These are phyloP conservation scores for Corydoras sp. DNA, from an alignment of 2,113 vertebrate genomes.

Conservation along the genomic window DNA sequence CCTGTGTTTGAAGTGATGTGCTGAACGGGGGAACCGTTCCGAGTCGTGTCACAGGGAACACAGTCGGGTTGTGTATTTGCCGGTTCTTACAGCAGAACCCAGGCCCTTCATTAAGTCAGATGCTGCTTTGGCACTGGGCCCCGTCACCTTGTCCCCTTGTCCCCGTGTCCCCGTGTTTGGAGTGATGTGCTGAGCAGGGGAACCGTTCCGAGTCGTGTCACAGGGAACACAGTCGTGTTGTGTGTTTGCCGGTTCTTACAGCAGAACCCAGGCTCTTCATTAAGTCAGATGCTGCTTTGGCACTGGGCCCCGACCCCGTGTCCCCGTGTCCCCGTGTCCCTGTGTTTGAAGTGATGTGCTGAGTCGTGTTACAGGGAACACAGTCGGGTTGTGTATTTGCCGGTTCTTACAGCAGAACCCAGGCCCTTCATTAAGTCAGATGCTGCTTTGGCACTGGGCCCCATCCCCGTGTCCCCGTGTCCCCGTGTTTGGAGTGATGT, in stretches of 20 bases:
- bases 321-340: not conserved
- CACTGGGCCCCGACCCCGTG: constrained; percentile 9
- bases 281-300: constrained; percentile 6
- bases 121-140: too few species aligned
- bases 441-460: constrained; percentile 22
- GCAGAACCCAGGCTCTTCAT: not conserved
- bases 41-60: not conserved
- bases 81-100: not conserved
- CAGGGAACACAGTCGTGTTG: not conserved
- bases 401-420: not conserved
- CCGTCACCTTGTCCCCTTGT: too few species aligned
- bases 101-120: not conserved
- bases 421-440: not conserved
- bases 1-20: constrained; percentile 9
- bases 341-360: not conserved
- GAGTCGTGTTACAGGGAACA: not conserved
- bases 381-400: constrained; percentile 22
- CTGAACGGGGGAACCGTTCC: too few species aligned
- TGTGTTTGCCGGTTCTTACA: constrained; percentile 16
- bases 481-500: constrained; percentile 7
- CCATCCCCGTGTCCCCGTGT: not conserved
- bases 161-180: not conserved
- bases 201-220: not conserved
- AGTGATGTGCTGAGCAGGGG: too few species aligned
- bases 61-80: constrained; percentile 20